These are phyloP conservation scores for Dendrolimus pini DNA, from an alignment of 2,888 invertebrate species.

Conservation along the genomic window DNA sequence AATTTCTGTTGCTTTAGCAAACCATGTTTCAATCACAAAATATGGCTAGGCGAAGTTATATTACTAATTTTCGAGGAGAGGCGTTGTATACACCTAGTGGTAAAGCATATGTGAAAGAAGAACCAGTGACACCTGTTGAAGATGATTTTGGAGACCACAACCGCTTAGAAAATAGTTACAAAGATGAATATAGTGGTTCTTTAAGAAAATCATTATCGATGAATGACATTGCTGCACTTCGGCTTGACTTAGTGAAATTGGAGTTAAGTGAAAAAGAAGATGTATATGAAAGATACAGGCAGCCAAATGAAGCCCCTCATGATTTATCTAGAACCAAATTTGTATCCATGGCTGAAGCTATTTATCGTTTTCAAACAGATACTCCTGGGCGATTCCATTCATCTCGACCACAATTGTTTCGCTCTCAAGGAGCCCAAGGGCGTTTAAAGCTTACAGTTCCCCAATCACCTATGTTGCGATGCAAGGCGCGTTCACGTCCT, in stretches of 20 bases:
- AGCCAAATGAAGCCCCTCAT: conserved; percentile 29
- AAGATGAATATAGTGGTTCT: conserved; percentile 27
- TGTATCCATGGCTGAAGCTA: conserved; percentile 77
- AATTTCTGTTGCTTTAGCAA: neutral
- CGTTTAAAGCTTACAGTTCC: conserved; percentile 57
- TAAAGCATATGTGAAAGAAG: conserved; percentile 46
- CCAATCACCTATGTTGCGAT: conserved; percentile 70
- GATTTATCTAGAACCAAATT: conserved; percentile 61
- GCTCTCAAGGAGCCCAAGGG: conserved; percentile 28
- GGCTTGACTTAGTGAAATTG: conserved; percentile 33
- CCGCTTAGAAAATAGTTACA: conserved; percentile 36
- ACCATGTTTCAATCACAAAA: conserved; percentile 6
- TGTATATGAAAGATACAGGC: conserved; percentile 31
- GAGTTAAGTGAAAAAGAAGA: conserved; percentile 31
- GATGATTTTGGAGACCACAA: conserved; percentile 52
- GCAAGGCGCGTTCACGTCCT: conserved; percentile 74
- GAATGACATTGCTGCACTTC: conserved; percentile 47
- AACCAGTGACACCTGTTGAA: conserved; percentile 50
- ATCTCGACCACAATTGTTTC: conserved; percentile 36
- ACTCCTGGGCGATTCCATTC: conserved; percentile 77
- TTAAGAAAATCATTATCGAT: conserved; percentile 62
- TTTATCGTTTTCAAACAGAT: conserved; percentile 73
- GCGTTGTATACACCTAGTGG: conserved; percentile 39
- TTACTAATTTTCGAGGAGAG: conserved; percentile 59
- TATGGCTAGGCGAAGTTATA: conserved; percentile 48